Evolutionary conservation across 2,888 invertebrate species (phyloP), one percentile per base, ranked within the genome.

Genomic region (Drosophila histrio): DNA sequence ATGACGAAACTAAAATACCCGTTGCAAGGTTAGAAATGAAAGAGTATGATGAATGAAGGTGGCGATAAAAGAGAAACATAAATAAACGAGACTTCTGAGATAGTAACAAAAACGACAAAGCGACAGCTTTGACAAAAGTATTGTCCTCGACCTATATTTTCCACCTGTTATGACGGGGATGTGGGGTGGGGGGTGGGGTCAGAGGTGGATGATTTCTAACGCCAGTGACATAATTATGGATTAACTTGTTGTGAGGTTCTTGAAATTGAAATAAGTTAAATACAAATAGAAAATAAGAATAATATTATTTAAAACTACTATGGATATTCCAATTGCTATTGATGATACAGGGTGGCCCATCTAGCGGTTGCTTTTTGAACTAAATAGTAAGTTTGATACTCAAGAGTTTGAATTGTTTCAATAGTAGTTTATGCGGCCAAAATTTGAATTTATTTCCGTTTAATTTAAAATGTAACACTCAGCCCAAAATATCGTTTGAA

Each of bases 101-200:
- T 28, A 22, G 19, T 8, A 2, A 56, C 24, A 24, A 17, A 22
- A 32, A 34, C 21, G 34, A 13, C 15, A 41, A 9, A 21, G 30
- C 17, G 32, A 24, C 24, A 32, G 15, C 44, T 32, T 15, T 54
- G 54, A 44, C 44, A 34, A 44, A 13, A 19, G 24, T 22, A 30
- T 13, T 57, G 26, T 49, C 36, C 49, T 38, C 28, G 49, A 57
- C 13, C 47, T 17, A 4, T 34, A 34, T 19, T 50, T 17, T n/a
- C 24, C 17, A 26, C 15, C 47, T 26, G n/a, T 3, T 5, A 21
- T n/a, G n/a, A 0, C 15, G 3, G 9, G 1, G 24, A 22, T 6
- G 13, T 15, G 3, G 13, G 5, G n/a, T 22, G 15, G 17, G 15
- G 3, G n/a, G n/a, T n/a, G n/a, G n/a, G n/a, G n/a, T n/a, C n/a